A percentile compares a stretch with the other conserved stretches of the same genome.
Conservation (phyloP, 1,140 invertebrate genomes). For the Odontomachus brunneus region DNA sequence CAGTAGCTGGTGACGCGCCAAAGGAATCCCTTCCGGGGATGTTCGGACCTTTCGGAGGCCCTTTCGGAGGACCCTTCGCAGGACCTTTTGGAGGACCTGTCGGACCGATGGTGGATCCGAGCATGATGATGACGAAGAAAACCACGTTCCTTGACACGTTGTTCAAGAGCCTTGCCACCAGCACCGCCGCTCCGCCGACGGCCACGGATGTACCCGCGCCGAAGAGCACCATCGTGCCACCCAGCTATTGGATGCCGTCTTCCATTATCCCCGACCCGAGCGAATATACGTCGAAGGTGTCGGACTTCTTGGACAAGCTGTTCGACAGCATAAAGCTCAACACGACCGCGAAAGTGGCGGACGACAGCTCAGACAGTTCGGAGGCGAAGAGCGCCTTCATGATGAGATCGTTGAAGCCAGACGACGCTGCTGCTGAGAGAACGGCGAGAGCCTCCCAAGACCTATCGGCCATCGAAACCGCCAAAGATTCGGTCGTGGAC, state of each 20-base stretch:
- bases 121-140: constrained; percentile 79
- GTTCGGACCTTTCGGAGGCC: constrained; percentile 63
- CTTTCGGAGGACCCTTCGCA: constrained; percentile 49
- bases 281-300: constrained; percentile 80
- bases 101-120: constrained; percentile 77
- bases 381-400: constrained; percentile 62
- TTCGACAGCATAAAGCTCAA: constrained; percentile 79
- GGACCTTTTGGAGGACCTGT: constrained; percentile 53
- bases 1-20: neutral
- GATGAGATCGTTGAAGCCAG: constrained; percentile 67
- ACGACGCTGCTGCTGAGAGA: constrained; percentile 52
- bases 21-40: constrained; percentile 74
- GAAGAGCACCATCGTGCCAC: constrained; percentile 81
- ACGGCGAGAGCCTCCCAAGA: constrained; percentile 77
- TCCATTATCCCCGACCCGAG: constrained; percentile 76
- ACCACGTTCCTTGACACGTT: constrained; percentile 79
- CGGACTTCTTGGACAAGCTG: constrained; percentile 79
- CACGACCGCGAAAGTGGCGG: constrained; percentile 48
- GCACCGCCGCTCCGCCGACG: constrained; percentile 65
- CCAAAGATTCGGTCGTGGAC: constrained; percentile 80
- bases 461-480: constrained; percentile 73
- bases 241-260: constrained; percentile 81
- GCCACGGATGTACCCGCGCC: constrained; percentile 38
- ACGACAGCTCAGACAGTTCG: constrained; percentile 15
- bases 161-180: constrained; percentile 79